Conservation (phyloP, 2,888 invertebrate genomes). For the Sylvicola cinctus region DNA sequence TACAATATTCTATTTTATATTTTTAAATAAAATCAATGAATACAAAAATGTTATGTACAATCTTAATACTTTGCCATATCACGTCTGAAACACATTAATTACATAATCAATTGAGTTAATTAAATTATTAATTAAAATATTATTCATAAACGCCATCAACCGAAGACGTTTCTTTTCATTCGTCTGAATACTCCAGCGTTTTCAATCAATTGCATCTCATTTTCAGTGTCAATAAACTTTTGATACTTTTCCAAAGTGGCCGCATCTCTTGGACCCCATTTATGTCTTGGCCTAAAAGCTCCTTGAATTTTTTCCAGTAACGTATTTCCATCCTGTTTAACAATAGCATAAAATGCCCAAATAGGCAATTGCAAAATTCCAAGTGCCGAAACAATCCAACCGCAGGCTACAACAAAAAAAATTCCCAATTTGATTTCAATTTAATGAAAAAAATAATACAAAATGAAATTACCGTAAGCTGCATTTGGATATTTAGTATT, state of each 20-base stretch:
- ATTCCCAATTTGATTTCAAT: not conserved
- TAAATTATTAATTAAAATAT: no score
- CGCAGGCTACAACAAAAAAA: constrained; percentile 19
- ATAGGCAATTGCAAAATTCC: constrained; percentile 30
- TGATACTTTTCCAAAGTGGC: constrained; percentile 29
- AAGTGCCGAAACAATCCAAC: constrained; percentile 28
- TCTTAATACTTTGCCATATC: no score
- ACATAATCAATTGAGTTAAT: no score
- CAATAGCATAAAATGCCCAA: constrained; percentile 19
- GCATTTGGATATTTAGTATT: constrained; percentile 34
- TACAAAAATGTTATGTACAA: no score
- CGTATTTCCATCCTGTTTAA: constrained; percentile 16
- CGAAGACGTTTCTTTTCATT: no score
- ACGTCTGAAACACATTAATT: no score
- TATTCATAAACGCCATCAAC: no score
- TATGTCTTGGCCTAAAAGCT: constrained; percentile 28
- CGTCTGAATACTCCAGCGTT: no score
- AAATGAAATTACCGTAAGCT: constrained; percentile 40
- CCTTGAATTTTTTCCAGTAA: constrained; percentile 19
- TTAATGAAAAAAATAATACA: not conserved
- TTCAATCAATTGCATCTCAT: not conserved
- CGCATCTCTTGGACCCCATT: constrained; percentile 35
- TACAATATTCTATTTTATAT: no score
- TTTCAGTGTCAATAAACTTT: constrained; percentile 16
- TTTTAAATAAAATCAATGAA: no score